Evolutionary conservation across 2,797 vertebrate species (phyloP).

Genomic region (Phoxinus dragarum): DNA sequence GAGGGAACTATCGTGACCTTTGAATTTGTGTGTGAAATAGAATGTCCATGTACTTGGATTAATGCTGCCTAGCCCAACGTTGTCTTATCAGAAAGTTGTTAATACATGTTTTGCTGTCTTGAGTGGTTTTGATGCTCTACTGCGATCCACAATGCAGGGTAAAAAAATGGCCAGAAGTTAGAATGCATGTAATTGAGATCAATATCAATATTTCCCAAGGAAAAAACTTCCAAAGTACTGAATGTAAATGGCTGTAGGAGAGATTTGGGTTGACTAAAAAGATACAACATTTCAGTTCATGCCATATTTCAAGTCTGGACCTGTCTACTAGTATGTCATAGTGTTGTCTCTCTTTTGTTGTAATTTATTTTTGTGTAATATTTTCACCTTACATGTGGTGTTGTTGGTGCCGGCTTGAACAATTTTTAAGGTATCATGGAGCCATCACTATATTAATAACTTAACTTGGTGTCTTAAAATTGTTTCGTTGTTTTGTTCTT

Average conservation of each 20-base stretch:
- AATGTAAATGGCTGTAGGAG: neutral
- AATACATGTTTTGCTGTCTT: neutral
- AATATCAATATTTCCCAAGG: neutral
- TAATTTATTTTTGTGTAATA: neutral
- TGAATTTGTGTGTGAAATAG: neutral
- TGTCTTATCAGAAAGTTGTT: slow-evolving; percentile 4
- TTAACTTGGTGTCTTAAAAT: slow-evolving; percentile 52
- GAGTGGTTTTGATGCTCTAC: slow-evolving; percentile 4
- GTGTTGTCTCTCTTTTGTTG: neutral
- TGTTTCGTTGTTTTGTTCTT: slow-evolving; percentile 52
- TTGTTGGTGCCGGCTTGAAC: neutral
- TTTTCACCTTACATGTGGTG: neutral
- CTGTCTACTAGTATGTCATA: neutral
- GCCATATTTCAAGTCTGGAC: neutral
- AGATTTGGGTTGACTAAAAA: neutral
- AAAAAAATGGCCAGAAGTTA: neutral
- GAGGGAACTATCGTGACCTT: neutral
- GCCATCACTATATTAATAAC: slow-evolving; percentile 17
- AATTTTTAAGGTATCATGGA: slow-evolving; percentile 2
- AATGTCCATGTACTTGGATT: neutral
- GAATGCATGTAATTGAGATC: neutral
- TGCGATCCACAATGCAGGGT: neutral
- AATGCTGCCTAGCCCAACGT: slow-evolving; percentile 4
- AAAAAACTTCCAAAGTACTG: neutral
- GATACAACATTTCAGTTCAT: neutral